A percentile compares a stretch with the other conserved stretches of the same genome.
These are phyloP conservation scores for Ranitomeya variabilis DNA, from an alignment of 2,113 vertebrate species.

Conservation along the genomic window DNA sequence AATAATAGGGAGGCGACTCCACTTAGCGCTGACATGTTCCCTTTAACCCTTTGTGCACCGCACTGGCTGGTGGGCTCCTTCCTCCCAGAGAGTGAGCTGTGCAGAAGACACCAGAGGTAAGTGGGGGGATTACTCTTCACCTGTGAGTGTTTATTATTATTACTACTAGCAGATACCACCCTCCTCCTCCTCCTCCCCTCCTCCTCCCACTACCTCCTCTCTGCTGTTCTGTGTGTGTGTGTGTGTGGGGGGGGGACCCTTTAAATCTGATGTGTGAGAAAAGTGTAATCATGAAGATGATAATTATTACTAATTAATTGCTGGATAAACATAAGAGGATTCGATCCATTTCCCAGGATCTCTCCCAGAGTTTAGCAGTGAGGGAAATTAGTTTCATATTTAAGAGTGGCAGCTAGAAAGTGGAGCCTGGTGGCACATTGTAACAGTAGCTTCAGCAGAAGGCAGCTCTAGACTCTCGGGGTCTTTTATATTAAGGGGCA, in stretches of 20 bases:
- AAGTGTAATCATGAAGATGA: slow-evolving; percentile 57
- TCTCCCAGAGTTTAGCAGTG: slow-evolving; percentile 35
- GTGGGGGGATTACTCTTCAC: slow-evolving; percentile 52
- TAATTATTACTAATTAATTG: slow-evolving; percentile 60
- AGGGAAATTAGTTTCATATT: slow-evolving; percentile 47
- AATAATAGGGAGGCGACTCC: slow-evolving; percentile 85
- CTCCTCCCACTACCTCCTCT: neutral
- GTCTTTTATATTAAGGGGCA: neutral
- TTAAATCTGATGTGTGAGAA: slow-evolving; percentile 51
- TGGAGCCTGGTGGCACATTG: slow-evolving; percentile 12
- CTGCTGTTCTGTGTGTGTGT: neutral
- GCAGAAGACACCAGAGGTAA: slow-evolving; percentile 54
- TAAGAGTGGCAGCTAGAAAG: slow-evolving; percentile 59
- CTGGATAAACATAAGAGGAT: slow-evolving; percentile 55
- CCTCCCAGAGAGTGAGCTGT: slow-evolving; percentile 40
- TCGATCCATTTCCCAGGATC: slow-evolving; percentile 52
- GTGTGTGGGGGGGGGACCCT: slow-evolving; percentile 14
- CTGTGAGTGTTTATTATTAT: slow-evolving; percentile 54
- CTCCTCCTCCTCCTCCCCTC: slow-evolving; percentile 36
- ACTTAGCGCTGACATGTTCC: slow-evolving; percentile 72
- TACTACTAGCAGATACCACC: slow-evolving; percentile 33
- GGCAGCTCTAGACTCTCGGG: neutral
- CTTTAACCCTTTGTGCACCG: slow-evolving; percentile 71
- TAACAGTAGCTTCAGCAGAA: neutral
- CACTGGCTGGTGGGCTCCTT: slow-evolving; percentile 39